Base-by-base conservation (phyloP, 2,888 invertebrate species). In the Junonia oenone region DNA sequence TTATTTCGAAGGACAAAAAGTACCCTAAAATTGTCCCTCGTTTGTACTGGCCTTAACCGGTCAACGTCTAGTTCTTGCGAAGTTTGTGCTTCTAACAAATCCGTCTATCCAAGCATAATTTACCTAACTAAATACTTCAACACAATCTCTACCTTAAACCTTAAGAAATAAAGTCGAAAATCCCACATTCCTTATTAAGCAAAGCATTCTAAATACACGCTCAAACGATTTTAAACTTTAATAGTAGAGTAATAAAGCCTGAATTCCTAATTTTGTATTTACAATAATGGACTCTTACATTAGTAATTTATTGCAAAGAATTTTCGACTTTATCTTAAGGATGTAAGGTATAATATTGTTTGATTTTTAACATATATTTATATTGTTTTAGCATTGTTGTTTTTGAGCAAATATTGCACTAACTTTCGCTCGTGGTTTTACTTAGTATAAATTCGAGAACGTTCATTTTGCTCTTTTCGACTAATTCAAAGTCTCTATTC, bases 1-100 rank as follows among this genome's bases (percentile, higher is more conserved):
- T n/a, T n/a, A n/a, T n/a, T n/a, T n/a, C n/a, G n/a, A n/a, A n/a
- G n/a, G n/a, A n/a, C n/a, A n/a, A n/a, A n/a, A n/a, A n/a, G n/a
- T n/a, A n/a, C n/a, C n/a, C n/a, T n/a, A n/a, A n/a, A n/a, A n/a
- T n/a, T n/a, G n/a, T n/a, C n/a, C n/a, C n/a, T n/a, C n/a, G n/a
- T n/a, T n/a, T n/a, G n/a, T n/a, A n/a, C n/a, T n/a, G n/a, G n/a
- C n/a, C n/a, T n/a, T n/a, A 48, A 11, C 33, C 22, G 48, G 48
- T 35, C 48, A 48, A 45, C 45, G 27, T 26, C 19, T 47, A 17
- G 19, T 31, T 47, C 33, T 47, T 43, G 43, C 43, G 17, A 13
- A 43, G 17, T 22, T 11, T 43, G 43, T 43, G 26, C 17, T 43
- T 43, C 43, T 26, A 43, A 43, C 26, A 43, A 43, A 43, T 26